These are phyloP conservation scores for Psephotus haematonotus DNA, from an alignment of 2,113 vertebrate genomes.

Conservation along the genomic window DNA sequence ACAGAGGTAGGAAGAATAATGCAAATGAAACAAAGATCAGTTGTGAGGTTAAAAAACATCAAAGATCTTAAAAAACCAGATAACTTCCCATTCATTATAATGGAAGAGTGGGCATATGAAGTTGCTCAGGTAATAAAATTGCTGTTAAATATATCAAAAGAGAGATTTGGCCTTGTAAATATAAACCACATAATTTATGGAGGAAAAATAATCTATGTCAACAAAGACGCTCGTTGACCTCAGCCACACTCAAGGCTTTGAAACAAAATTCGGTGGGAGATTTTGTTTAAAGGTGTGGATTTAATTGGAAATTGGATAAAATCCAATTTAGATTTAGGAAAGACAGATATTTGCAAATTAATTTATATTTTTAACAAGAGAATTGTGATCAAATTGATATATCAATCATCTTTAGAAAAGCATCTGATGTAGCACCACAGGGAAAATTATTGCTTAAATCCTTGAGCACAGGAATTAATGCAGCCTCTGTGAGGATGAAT, in stretches of 20 bases:
- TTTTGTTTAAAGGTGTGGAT: neutral
- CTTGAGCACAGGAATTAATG: neutral
- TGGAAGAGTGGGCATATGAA: neutral
- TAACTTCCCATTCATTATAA: neutral
- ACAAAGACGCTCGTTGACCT: neutral
- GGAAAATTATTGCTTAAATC: neutral
- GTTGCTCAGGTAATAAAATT: neutral
- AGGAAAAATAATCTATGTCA: rapidly evolving
- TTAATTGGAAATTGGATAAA: neutral
- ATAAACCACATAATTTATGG: neutral
- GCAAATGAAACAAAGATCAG: neutral
- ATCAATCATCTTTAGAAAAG: neutral
- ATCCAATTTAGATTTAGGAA: neutral
- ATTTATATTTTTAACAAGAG: neutral
- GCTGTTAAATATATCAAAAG: neutral
- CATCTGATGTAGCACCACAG: neutral
- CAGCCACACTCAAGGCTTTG: neutral
- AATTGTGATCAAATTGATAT: neutral
- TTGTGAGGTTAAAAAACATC: neutral
- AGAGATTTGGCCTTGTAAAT: neutral
- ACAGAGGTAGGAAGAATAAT: neutral
- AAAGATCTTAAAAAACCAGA: neutral
- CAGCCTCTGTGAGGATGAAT: neutral
- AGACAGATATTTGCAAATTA: neutral
- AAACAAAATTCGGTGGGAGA: neutral